phyloP scores from a whole-genome alignment of 2,888 invertebrate genomes.

The Pammene fasciana region DNA sequence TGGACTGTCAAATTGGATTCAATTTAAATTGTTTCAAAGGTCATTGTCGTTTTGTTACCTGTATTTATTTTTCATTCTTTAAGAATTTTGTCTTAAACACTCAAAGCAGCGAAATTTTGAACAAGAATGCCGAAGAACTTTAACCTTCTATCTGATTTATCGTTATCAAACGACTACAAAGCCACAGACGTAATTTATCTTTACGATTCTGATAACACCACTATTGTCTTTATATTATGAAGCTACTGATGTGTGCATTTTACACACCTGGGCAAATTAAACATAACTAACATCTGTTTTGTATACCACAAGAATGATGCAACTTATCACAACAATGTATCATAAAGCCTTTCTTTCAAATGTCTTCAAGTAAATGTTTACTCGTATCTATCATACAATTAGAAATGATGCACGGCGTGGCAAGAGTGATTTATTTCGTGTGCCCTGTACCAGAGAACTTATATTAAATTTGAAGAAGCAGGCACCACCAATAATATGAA shows the following conservation, averaged over 20 bases:
- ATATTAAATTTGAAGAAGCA: too few species aligned
- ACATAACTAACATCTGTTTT: not conserved
- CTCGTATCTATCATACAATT: too few species aligned
- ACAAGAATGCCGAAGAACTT: constrained; percentile 3
- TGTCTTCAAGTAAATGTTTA: not conserved
- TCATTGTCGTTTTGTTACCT: too few species aligned
- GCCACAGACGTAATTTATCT: constrained; percentile 26
- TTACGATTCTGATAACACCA: constrained; percentile 25
- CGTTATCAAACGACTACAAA: constrained; percentile 39
- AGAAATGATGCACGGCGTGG: too few species aligned
- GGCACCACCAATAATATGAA: too few species aligned
- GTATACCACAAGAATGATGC: constrained; percentile 21
- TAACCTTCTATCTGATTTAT: constrained; percentile 35
- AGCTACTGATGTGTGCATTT: constrained; percentile 11
- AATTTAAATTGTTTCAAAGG: too few species aligned
- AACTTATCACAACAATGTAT: constrained; percentile 8
- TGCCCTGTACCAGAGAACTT: too few species aligned
- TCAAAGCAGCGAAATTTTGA: too few species aligned
- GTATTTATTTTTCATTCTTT: too few species aligned
- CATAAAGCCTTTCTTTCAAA: not conserved
- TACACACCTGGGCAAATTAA: constrained; percentile 30
- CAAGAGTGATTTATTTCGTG: too few species aligned
- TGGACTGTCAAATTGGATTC: too few species aligned
- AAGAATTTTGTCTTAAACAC: too few species aligned
- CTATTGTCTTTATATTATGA: constrained; percentile 21